These are phyloP conservation scores for Ammodytes dubius DNA, from an alignment of 2,113 vertebrate species.

Conservation along the genomic window DNA sequence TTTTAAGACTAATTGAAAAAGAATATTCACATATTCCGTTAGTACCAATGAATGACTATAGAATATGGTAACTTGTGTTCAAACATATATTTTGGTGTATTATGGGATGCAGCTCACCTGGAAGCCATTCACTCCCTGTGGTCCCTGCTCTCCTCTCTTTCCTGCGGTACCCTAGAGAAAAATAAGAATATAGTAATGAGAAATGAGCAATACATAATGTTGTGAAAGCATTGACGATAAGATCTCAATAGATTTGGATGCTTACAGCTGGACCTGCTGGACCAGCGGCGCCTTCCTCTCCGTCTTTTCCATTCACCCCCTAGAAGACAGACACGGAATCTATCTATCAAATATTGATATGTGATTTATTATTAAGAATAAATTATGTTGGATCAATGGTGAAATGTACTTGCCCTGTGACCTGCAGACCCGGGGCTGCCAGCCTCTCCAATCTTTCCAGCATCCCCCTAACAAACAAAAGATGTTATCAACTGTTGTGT, in stretches of 20 bases:
- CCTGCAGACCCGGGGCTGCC: conserved; percentile 91
- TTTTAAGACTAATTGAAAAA: not conserved
- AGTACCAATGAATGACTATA: too few relatives aligned
- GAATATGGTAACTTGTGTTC: too few relatives aligned
- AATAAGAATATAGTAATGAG: too few relatives aligned
- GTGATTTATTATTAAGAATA: too few relatives aligned
- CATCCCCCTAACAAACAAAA: conserved; percentile 88
- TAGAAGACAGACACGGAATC: conserved; percentile 63
- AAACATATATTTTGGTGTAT: not conserved
- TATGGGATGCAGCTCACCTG: conserved; percentile 84
- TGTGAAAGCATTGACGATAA: not conserved
- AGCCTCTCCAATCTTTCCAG: conserved; percentile 93
- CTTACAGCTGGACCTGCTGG: conserved; percentile 92
- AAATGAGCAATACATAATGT: not conserved
- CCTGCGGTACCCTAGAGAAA: conserved; percentile 89
- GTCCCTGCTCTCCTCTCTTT: conserved; percentile 96
- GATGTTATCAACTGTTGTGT: not conserved
- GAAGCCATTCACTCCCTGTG: conserved; percentile 94
- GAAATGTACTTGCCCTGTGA: conserved; percentile 87
- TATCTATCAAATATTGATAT: not conserved
- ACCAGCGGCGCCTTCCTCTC: conserved; percentile 94
- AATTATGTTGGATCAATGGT: not conserved
- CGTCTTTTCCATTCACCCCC: conserved; percentile 97
- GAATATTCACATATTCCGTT: not conserved
- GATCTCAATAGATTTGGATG: conserved; percentile 9